A percentile compares a stretch with the other conserved stretches of the same genome.
phyloP scores from a whole-genome alignment of 1,140 invertebrate species.

The Lasioglossum baleicum region DNA sequence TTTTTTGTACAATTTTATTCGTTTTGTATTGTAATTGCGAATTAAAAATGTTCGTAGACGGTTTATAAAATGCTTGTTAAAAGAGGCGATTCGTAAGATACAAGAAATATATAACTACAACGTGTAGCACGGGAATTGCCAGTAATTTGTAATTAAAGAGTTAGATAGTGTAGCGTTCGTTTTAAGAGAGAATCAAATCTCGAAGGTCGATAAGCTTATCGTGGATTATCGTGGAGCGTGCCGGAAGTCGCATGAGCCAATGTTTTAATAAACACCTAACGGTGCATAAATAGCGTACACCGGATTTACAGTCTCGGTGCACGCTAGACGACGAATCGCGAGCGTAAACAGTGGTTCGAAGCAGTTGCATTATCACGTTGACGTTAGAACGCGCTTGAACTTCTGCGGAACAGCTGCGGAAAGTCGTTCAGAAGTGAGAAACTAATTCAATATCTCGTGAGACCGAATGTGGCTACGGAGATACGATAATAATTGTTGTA shows the following conservation, averaged over 20 bases:
- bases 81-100: no score
- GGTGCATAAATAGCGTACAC: neutral
- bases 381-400: constrained; percentile 8
- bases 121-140: no score
- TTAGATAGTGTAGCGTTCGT: neutral
- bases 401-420: constrained; percentile 33
- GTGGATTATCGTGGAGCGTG: neutral
- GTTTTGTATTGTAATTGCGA: no score
- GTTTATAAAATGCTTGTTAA: no score
- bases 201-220: no score
- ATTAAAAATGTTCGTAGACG: no score
- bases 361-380: constrained; percentile 4
- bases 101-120: no score
- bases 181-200: neutral
- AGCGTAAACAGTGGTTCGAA: constrained; percentile 6
- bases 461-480: neutral
- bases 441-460: constrained; percentile 13
- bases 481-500: neutral
- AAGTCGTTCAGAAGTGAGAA: constrained; percentile 31
- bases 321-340: neutral
- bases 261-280: neutral
- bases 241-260: neutral
- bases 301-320: neutral
- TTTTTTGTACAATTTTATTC: no score
- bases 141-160: no score